Percentiles rank a stretch among this genome's conserved stretches.
Conservation (phyloP, 2,888 invertebrate genomes). For the Orgyia antiqua region DNA sequence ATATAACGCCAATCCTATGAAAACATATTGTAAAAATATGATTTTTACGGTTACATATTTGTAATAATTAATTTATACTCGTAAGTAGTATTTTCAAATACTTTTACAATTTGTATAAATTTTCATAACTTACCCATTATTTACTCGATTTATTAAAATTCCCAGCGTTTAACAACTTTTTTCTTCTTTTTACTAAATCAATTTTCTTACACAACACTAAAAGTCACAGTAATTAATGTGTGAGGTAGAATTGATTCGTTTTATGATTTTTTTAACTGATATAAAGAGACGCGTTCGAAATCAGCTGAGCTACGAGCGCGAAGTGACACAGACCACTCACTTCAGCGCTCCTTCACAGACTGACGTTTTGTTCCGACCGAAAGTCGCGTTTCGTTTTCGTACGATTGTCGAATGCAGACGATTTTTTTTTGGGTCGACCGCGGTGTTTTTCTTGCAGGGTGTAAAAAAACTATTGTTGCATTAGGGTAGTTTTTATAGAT, state of each 20-base stretch:
- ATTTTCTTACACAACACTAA: conserved; percentile 34
- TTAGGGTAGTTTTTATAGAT: too few relatives aligned
- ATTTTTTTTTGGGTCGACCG: conserved; percentile 24
- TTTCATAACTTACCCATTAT: conserved; percentile 57
- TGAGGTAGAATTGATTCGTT: conserved; percentile 35
- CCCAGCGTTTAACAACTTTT: conserved; percentile 28
- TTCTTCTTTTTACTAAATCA: conserved; percentile 14
- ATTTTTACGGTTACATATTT: too few relatives aligned
- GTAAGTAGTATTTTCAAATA: too few relatives aligned
- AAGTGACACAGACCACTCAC: conserved; percentile 36
- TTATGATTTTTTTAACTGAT: conserved; percentile 7
- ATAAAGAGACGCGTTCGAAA: conserved; percentile 50
- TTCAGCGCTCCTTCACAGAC: conserved; percentile 34
- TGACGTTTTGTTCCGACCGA: not conserved
- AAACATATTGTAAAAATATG: too few relatives aligned
- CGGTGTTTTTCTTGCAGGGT: conserved; percentile 21
- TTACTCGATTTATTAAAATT: conserved; percentile 28
- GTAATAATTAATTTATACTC: too few relatives aligned
- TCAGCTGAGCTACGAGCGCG: conserved; percentile 40
- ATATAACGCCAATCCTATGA: too few relatives aligned
- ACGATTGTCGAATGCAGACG: conserved; percentile 26
- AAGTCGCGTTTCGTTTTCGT: conserved; percentile 30
- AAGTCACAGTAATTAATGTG: conserved; percentile 31
- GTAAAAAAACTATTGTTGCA: conserved; percentile 15
- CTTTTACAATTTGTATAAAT: too few relatives aligned